A percentile compares a stretch with the other conserved stretches of the same genome.
Conservation (phyloP, 2,113 vertebrate species). For the Seriola aureovittata region DNA sequence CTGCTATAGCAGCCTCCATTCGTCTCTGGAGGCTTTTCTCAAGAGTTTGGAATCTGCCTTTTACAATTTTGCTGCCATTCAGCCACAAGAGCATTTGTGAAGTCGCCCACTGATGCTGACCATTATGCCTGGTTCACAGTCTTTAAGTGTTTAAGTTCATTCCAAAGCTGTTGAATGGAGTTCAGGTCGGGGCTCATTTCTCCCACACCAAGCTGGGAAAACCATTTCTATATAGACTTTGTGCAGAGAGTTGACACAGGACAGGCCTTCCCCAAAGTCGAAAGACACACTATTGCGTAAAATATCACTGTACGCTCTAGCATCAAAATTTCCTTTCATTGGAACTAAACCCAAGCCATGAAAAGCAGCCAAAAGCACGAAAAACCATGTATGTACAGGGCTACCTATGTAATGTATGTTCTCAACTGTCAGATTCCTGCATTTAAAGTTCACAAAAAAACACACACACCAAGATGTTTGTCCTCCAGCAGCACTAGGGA, state of each 20-base stretch:
- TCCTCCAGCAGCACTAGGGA: slow-evolving; percentile 30
- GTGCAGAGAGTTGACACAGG: background rate
- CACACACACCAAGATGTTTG: slow-evolving; percentile 11
- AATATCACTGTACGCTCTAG: background rate
- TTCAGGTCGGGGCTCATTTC: background rate
- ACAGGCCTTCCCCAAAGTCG: background rate
- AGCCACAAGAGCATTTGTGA: background rate
- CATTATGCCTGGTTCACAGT: background rate
- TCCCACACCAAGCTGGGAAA: background rate
- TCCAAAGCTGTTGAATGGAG: slow-evolving; percentile 11
- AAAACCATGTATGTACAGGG: background rate
- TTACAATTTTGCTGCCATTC: background rate
- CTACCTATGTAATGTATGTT: background rate
- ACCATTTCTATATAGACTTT: background rate
- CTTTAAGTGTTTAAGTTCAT: background rate
- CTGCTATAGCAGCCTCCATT: background rate
- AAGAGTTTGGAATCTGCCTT: background rate
- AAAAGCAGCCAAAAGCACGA: background rate
- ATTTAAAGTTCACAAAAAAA: slow-evolving; percentile 34
- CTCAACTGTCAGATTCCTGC: background rate
- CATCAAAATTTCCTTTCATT: background rate
- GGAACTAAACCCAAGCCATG: background rate
- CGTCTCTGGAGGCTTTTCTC: background rate
- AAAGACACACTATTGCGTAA: background rate
- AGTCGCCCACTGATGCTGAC: background rate